Evolutionary conservation across 53 echinoderm and acorn worm species (phyloP), one percentile per base, ranked within the genome.

Genomic region (Pentamera pediparva): DNA sequence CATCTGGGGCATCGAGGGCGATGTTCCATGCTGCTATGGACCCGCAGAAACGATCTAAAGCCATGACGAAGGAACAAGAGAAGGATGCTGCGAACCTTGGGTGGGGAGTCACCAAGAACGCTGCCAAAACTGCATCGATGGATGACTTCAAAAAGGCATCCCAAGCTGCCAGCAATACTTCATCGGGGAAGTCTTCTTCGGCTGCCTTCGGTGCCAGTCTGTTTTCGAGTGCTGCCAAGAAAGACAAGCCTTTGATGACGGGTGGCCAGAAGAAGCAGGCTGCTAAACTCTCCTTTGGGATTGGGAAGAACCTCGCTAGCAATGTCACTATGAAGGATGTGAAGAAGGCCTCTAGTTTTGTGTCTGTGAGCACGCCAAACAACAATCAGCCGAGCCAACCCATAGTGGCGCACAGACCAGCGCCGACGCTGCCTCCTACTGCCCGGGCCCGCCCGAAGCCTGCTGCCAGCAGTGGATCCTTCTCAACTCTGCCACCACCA

Each of bases 381-480:
- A 54, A 6, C 54, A 33, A 51, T 6, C 18, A 32, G 10, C 55
- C 33, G 3, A 33, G 15, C 25, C 52, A 72, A 1, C 73, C 73
- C 3, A 47, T 35, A 25, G 33, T 54, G 33, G 52, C 52, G 13
- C 67, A 67, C 2, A 67, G 67, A 39, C 77, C 60, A 33, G 75
- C 86, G n/a, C 48, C 81, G 32, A 36, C 75, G 12, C 86, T 79
- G 37, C 83, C 85, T 24, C 82, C 88, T 13, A 56, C 83, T 0
- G 86, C 89, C 4, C 79, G 90, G 74, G 79, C 85, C 30, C 76
- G 90, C 56, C 90, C 90, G 36, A 79, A 85, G 48, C 78, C 84
- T 5, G 21, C 41, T 33, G 52, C 35, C 2, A 3, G 52, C 19
- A 34, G 52, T 32, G 35, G n/a, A 35, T 19, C 54, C 32, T 11